Conservation (phyloP, 2,113 vertebrate species). For the Mastomys natalensis region DNA sequence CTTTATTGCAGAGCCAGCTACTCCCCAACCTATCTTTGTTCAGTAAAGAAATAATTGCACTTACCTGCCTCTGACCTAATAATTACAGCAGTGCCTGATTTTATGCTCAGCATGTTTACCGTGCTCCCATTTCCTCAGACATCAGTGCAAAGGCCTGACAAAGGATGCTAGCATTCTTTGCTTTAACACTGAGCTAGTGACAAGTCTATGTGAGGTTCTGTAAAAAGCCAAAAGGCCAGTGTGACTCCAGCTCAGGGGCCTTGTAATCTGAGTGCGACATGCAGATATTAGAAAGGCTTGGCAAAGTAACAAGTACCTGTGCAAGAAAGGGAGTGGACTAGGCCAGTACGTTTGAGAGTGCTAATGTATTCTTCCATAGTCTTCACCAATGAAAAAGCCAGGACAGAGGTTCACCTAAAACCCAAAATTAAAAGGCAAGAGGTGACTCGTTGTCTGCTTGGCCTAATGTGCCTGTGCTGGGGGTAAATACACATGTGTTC, state of each 20-base stretch:
- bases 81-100: constrained; percentile 68
- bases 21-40: constrained; percentile 71
- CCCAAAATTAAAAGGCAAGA: constrained; percentile 53
- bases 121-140: constrained; percentile 38
- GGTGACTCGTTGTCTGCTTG: background rate
- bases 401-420: background rate
- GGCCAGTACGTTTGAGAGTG: constrained; percentile 31
- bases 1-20: constrained; percentile 13
- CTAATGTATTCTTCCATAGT: constrained; percentile 38
- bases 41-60: constrained; percentile 66
- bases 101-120: constrained; percentile 74
- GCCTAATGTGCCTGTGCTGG: background rate
- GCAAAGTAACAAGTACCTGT: constrained; percentile 48
- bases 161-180: constrained; percentile 68
- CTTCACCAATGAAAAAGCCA: constrained; percentile 39
- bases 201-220: constrained; percentile 50
- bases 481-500: background rate
- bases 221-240: constrained; percentile 70
- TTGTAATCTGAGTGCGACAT: constrained; percentile 67
- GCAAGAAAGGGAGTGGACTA: background rate
- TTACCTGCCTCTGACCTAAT: constrained; percentile 74
- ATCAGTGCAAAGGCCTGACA: constrained; percentile 62
- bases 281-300: constrained; percentile 52
- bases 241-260: constrained; percentile 61
- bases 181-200: constrained; percentile 69